Conservation (phyloP, 2,113 vertebrate species). For the Zosterops japonicus region DNA sequence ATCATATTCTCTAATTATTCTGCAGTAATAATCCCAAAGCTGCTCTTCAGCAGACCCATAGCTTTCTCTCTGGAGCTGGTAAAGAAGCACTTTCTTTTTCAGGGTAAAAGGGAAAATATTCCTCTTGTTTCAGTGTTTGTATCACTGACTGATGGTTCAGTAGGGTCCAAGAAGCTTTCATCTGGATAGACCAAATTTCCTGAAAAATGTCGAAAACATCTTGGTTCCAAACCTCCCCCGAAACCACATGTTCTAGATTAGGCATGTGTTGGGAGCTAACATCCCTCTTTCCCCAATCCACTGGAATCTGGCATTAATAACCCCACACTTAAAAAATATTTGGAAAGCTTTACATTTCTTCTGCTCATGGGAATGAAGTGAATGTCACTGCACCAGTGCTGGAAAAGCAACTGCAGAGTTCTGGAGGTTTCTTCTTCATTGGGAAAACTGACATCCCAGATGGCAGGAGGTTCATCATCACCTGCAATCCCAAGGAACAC, state of each 20-base stretch:
- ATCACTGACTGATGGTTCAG: constrained; percentile 8
- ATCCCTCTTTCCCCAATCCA: constrained; percentile 12
- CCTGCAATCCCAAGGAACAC: neutral
- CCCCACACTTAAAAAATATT: neutral
- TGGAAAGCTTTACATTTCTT: constrained; percentile 20
- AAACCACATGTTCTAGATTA: constrained; percentile 60
- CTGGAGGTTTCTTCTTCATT: neutral
- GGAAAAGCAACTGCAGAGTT: neutral
- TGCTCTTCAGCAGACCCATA: neutral
- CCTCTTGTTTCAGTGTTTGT: constrained; percentile 18
- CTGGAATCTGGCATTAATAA: constrained; percentile 55
- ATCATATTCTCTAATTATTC: neutral
- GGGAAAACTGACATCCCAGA: neutral
- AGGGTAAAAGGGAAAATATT: neutral
- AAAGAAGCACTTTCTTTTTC: constrained; percentile 5
- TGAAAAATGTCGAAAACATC: constrained; percentile 63
- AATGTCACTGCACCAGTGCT: neutral
- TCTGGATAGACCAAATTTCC: constrained; percentile 67
- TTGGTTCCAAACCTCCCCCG: constrained; percentile 51
- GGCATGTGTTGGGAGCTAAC: constrained; percentile 51
- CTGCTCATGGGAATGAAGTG: neutral
- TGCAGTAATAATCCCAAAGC: neutral
- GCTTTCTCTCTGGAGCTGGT: neutral
- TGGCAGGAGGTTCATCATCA: neutral
- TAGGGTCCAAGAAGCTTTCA: constrained; percentile 61